Conservation (phyloP, 2,888 invertebrate species). For the Uloborus plumipes region DNA sequence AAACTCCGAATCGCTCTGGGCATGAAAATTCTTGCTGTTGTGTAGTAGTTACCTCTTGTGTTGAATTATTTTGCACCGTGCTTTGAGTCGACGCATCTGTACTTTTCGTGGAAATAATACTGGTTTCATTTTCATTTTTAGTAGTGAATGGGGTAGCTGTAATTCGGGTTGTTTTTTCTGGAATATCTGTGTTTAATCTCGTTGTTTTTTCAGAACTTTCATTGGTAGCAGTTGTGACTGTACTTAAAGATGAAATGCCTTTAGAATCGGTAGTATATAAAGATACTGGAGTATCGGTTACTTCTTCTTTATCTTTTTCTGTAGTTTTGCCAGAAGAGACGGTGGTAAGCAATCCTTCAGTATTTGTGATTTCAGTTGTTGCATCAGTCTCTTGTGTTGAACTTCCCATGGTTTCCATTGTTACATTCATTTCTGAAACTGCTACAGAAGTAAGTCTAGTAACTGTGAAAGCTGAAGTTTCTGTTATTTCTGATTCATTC, state of each 20-base stretch:
- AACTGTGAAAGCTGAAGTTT: background rate
- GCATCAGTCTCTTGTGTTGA: background rate
- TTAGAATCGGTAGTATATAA: too few species aligned
- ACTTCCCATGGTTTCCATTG: background rate
- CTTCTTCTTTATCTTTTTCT: too few species aligned
- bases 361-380: background rate
- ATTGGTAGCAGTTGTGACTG: too few species aligned
- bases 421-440: background rate
- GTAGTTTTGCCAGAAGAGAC: too few species aligned
- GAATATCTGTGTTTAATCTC: too few species aligned
- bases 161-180: background rate
- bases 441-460: background rate
- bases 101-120: background rate
- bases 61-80: too few species aligned
- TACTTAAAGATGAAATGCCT: too few species aligned
- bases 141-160: background rate
- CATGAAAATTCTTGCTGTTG: constrained; percentile 20
- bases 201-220: too few species aligned
- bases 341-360: background rate
- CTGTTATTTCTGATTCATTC: too few species aligned
- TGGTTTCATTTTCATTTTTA: background rate
- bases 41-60: too few species aligned
- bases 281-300: too few species aligned
- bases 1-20: constrained; percentile 42
- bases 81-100: too few species aligned